A percentile compares a stretch with the other conserved stretches of the same genome.
Conservation (phyloP, 1,140 invertebrate species). For the Caerostris darwini region DNA sequence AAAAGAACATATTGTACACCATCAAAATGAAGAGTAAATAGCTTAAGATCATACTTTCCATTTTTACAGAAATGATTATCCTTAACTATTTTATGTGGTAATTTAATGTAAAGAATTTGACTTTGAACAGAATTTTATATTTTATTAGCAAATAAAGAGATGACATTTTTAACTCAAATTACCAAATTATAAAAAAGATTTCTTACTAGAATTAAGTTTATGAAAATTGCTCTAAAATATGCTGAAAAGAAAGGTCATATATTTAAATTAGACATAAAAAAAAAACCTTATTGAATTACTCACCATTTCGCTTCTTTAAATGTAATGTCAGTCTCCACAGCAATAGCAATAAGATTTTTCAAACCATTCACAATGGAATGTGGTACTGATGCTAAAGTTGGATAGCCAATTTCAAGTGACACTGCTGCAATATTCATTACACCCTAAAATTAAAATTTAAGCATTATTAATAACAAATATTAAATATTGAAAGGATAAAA, state of each 20-base stretch:
- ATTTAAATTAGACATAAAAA: background rate
- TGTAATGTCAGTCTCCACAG: slow-evolving; percentile 96
- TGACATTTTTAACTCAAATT: background rate
- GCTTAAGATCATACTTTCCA: no score
- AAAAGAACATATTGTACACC: no score
- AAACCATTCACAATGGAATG: slow-evolving; percentile 99
- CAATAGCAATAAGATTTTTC: slow-evolving; percentile 98
- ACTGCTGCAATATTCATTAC: slow-evolving; percentile 97
- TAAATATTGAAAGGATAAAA: no score
- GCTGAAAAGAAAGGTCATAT: background rate
- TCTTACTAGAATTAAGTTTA: background rate
- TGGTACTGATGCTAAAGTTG: slow-evolving; percentile 96
- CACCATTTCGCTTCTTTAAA: slow-evolving; percentile 97
- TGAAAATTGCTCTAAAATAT: background rate
- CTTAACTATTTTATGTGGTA: background rate
- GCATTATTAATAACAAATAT: background rate
- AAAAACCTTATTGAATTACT: slow-evolving; percentile 80
- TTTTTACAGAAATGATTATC: no score
- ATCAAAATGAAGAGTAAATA: no score
- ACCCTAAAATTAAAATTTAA: slow-evolving; percentile 84
- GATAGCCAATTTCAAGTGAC: slow-evolving; percentile 96
- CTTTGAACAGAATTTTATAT: background rate
- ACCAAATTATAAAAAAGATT: background rate
- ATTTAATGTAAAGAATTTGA: background rate
- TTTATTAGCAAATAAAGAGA: background rate